Conservation (phyloP, 2,113 vertebrate genomes). For the Campylomormyrus tamandua region DNA sequence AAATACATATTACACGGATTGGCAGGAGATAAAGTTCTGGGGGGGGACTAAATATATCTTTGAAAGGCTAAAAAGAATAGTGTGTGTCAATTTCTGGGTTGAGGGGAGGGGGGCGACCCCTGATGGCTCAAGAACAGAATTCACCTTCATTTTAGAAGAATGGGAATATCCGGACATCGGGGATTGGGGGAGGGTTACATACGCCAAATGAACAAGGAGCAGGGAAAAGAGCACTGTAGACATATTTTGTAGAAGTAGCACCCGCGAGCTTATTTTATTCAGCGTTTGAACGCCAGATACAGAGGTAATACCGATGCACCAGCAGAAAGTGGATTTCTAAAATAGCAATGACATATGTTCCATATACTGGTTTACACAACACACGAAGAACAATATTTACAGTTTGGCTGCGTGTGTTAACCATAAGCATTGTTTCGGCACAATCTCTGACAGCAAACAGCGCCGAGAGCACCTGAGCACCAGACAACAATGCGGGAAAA, state of each 20-base stretch:
- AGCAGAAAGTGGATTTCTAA: neutral
- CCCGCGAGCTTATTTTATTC: neutral
- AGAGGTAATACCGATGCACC: neutral
- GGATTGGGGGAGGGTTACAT: neutral
- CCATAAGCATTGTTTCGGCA: neutral
- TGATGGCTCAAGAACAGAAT: slow-evolving; percentile 6
- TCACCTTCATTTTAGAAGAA: slow-evolving; percentile 5
- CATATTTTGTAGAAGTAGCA: neutral
- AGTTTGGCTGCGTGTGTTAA: neutral
- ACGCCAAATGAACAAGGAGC: neutral
- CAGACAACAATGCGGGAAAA: neutral
- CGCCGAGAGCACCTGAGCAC: neutral
- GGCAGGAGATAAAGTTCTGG: neutral
- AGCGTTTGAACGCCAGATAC: neutral
- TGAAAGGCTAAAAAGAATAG: neutral
- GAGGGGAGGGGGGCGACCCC: slow-evolving; percentile 6
- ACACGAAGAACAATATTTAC: slow-evolving; percentile 2
- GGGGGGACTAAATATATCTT: neutral
- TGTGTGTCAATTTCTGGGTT: neutral
- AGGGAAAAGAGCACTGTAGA: neutral
- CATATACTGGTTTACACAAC: neutral
- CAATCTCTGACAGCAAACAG: neutral
- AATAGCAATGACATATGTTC: neutral
- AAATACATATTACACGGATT: neutral
- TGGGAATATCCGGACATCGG: neutral